phyloP scores from a whole-genome alignment of 2,888 invertebrate species.

The Trilocha varians region DNA sequence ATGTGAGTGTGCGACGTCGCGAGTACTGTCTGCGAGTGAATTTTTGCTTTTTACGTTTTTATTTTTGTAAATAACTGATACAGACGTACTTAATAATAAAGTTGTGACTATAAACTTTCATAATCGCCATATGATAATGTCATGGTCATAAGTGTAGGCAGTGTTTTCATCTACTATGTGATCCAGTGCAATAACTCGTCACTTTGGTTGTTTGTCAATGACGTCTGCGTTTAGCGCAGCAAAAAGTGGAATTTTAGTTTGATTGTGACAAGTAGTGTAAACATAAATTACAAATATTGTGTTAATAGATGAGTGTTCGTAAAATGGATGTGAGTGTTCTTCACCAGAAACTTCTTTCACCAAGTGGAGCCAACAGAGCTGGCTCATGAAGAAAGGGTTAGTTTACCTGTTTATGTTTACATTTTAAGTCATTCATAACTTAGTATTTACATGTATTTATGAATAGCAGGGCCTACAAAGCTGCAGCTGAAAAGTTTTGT shows the following conservation, averaged over 20 bases:
- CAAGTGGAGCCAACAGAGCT: constrained; percentile 63
- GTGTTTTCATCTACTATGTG: constrained; percentile 66
- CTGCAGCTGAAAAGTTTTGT: too few species aligned
- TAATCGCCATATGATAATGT: constrained; percentile 61
- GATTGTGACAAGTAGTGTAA: constrained; percentile 70
- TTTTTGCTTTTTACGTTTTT: constrained; percentile 71
- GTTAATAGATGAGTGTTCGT: constrained; percentile 59
- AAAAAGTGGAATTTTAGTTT: constrained; percentile 70
- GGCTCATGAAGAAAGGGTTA: constrained; percentile 74
- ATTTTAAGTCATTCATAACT: constrained; percentile 17
- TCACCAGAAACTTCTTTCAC: constrained; percentile 57
- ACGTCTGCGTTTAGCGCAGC: constrained; percentile 73
- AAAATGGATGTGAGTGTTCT: constrained; percentile 69
- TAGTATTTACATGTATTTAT: neutral
- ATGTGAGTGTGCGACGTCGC: constrained; percentile 69
- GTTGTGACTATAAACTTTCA: constrained; percentile 64
- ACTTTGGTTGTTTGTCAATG: constrained; percentile 73
- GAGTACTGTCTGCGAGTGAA: constrained; percentile 62
- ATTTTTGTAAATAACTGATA: constrained; percentile 65
- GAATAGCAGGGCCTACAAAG: neutral
- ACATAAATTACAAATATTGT: constrained; percentile 59
- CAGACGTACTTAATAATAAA: constrained; percentile 57
- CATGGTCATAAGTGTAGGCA: constrained; percentile 56
- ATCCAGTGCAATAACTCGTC: constrained; percentile 68
- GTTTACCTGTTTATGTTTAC: constrained; percentile 67